These are phyloP conservation scores for Pomphorhynchus laevis DNA, from an alignment of 1,140 invertebrate species.

Conservation along the genomic window DNA sequence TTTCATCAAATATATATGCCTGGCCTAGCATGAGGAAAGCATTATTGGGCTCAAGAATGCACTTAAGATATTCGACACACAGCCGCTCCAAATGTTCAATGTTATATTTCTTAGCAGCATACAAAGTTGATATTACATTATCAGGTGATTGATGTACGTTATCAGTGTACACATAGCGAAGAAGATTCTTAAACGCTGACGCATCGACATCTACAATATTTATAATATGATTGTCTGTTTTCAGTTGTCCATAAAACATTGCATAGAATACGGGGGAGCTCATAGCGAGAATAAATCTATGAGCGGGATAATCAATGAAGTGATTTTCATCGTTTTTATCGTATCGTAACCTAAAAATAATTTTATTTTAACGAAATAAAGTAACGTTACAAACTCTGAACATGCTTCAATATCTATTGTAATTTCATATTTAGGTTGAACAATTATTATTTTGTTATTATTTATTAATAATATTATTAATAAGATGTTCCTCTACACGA, in stretches of 20 bases:
- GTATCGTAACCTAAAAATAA: no score
- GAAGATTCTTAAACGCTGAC: constrained; percentile 25
- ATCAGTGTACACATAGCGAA: constrained; percentile 38
- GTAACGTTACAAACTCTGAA: no score
- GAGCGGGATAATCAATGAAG: no score
- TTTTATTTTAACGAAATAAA: no score
- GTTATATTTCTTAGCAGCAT: constrained; percentile 51
- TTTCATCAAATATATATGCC: constrained; percentile 42
- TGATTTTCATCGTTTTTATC: no score
- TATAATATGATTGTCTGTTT: constrained; percentile 30
- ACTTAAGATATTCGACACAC: constrained; percentile 45
- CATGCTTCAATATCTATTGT: no score
- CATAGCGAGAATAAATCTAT: constrained; percentile 42
- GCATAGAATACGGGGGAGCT: constrained; percentile 49
- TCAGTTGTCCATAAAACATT: constrained; percentile 39
- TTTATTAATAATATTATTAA: no score
- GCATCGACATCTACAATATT: constrained; percentile 48
- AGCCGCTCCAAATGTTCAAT: constrained; percentile 41
- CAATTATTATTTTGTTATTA: no score
- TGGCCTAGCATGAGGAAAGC: constrained; percentile 43
- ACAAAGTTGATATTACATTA: constrained; percentile 32
- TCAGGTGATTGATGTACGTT: constrained; percentile 51
- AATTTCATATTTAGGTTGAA: no score
- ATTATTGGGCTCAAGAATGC: constrained; percentile 39
- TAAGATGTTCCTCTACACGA: no score